These are phyloP conservation scores for Caenorhabditis angaria DNA, from an alignment of 2,888 invertebrate genomes.

Conservation along the genomic window DNA sequence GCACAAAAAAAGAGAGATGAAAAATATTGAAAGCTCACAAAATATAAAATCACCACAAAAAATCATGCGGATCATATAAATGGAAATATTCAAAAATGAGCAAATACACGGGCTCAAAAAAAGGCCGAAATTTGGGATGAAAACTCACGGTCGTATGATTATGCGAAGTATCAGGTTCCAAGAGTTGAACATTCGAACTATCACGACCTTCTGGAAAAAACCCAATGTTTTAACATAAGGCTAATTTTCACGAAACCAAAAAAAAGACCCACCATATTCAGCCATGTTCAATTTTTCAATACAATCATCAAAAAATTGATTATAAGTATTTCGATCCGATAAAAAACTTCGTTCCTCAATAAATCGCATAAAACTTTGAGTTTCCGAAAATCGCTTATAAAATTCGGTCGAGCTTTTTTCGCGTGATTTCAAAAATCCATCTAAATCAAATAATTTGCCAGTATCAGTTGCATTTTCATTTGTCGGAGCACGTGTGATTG, in stretches of 20 bases:
- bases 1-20: neutral
- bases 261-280: conserved; percentile 49
- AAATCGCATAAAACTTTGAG: conserved; percentile 79
- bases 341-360: conserved; percentile 98
- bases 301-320: conserved; percentile 97
- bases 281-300: conserved; percentile 79
- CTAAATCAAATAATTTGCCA: conserved; percentile 90
- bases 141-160: conserved; percentile 45
- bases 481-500: conserved; percentile 78
- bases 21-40: neutral
- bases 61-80: conserved; percentile 1
- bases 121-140: neutral
- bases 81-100: neutral
- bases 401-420: conserved; percentile 79
- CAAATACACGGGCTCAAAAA: neutral
- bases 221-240: too few species aligned
- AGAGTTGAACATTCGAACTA: conserved; percentile 26
- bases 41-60: conserved; percentile 22
- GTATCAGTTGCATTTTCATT: conserved; percentile 90
- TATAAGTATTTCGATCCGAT: conserved; percentile 89
- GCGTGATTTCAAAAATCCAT: conserved; percentile 83
- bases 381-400: conserved; percentile 65
- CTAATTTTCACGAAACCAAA: too few species aligned
- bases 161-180: conserved; percentile 43
- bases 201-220: conserved; percentile 39